phyloP scores from a whole-genome alignment of 2,888 invertebrate genomes.

The Encarsia formosa region DNA sequence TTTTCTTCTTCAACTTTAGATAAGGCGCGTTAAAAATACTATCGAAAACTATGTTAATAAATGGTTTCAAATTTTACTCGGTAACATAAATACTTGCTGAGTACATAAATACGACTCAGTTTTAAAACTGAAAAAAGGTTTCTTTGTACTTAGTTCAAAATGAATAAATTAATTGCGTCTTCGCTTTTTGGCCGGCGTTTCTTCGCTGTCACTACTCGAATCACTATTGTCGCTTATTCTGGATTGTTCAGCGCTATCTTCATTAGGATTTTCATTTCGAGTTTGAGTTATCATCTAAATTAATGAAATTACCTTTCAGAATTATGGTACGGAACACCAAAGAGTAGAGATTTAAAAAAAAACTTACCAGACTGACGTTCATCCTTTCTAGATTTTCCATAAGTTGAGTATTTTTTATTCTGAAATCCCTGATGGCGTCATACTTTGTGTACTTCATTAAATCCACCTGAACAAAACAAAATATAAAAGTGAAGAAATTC shows the following conservation, averaged over 20 bases:
- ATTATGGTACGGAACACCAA: no score
- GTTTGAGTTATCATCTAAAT: slow-evolving; percentile 17
- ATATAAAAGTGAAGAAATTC: no score
- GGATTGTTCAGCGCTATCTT: background rate
- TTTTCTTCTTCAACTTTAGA: no score
- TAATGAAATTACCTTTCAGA: background rate
- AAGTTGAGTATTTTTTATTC: slow-evolving; percentile 56
- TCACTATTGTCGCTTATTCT: no score
- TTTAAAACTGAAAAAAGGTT: no score
- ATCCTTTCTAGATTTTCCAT: slow-evolving; percentile 55
- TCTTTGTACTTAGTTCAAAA: no score
- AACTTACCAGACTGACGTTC: slow-evolving; percentile 41
- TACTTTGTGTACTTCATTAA: slow-evolving; percentile 57
- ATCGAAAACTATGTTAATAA: no score
- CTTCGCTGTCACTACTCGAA: slow-evolving; percentile 6
- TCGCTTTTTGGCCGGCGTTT: slow-evolving; percentile 14
- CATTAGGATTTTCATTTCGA: background rate
- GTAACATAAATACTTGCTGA: no score
- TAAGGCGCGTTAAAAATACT: no score
- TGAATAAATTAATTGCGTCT: slow-evolving; percentile 8
- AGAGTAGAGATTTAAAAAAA: background rate
- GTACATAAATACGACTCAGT: no score
- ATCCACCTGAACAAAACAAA: slow-evolving; percentile 38
- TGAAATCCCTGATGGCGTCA: slow-evolving; percentile 64
- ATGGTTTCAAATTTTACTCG: no score